phyloP scores from a whole-genome alignment of 2,888 invertebrate genomes.

The Flabesymbios commensalis region DNA sequence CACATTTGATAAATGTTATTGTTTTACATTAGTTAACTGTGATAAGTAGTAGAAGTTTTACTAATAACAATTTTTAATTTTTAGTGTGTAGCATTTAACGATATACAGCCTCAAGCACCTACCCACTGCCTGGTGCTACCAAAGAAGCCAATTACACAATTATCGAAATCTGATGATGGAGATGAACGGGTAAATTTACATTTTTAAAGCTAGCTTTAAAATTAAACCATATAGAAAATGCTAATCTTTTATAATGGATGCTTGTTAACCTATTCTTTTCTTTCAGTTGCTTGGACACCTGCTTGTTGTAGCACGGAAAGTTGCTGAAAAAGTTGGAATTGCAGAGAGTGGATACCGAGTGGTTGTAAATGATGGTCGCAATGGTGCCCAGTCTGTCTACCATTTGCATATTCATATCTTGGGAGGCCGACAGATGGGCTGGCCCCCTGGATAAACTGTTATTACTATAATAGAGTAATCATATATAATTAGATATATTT shows the following conservation, averaged over 20 bases:
- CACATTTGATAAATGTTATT: too few relatives aligned
- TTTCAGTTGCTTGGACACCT: conserved; percentile 78
- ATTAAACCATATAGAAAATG: too few relatives aligned
- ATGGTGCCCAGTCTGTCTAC: conserved; percentile 92
- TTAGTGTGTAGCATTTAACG: conserved; percentile 92
- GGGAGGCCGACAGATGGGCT: conserved; percentile 88
- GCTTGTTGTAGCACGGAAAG: conserved; percentile 78
- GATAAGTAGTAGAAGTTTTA: too few relatives aligned
- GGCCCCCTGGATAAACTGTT: conserved; percentile 80
- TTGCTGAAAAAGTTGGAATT: conserved; percentile 74
- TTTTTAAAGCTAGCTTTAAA: neutral
- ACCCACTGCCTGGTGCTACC: conserved; percentile 94
- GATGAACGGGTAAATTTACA: conserved; percentile 71
- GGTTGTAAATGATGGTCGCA: conserved; percentile 88
- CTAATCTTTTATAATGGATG: neutral
- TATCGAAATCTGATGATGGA: conserved; percentile 76
- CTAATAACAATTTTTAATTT: conserved; percentile 32
- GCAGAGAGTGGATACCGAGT: conserved; percentile 82
- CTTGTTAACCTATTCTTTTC: neutral
- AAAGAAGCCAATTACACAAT: conserved; percentile 80
- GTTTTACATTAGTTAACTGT: too few relatives aligned
- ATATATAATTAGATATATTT: too few relatives aligned
- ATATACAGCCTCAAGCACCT: conserved; percentile 90
- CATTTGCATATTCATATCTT: conserved; percentile 94
- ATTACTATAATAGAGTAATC: too few relatives aligned